Percentiles rank a stretch among this genome's conserved stretches.
phyloP scores from a whole-genome alignment of 1,140 invertebrate species.

The Dreissena rostriformis region DNA sequence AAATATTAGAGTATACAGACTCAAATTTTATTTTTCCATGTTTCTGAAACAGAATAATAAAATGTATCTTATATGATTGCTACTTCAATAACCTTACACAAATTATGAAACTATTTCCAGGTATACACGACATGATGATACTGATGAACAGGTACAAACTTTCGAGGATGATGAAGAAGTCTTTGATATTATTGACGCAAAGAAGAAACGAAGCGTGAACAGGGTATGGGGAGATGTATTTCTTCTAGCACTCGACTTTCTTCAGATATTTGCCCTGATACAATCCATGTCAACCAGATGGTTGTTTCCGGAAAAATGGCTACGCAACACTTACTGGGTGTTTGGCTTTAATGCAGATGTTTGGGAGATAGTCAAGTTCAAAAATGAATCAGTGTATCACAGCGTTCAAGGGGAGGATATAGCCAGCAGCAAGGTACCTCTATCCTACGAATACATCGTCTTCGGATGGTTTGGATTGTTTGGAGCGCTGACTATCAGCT shows the following conservation, averaged over 20 bases:
- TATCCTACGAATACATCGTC: constrained; percentile 66
- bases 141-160: constrained; percentile 16
- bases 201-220: constrained; percentile 68
- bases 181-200: constrained; percentile 55
- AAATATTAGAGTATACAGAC: no score
- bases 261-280: constrained; percentile 75
- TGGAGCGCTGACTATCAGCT: constrained; percentile 53
- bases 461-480: constrained; percentile 65
- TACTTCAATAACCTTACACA: no score
- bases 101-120: constrained; percentile 8
- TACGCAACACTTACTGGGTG: constrained; percentile 69
- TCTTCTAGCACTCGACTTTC: constrained; percentile 70
- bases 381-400: constrained; percentile 62
- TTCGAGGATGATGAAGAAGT: constrained; percentile 60
- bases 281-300: constrained; percentile 76
- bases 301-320: constrained; percentile 71
- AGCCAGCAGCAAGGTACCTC: constrained; percentile 64
- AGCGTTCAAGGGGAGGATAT: constrained; percentile 69
- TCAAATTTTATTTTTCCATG: no score
- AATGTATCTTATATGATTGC: no score
- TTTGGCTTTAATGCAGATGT: constrained; percentile 75
- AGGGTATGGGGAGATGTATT: constrained; percentile 70
- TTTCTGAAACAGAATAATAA: no score
- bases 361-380: constrained; percentile 77
- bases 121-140: constrained; percentile 22